Base-by-base conservation (phyloP, 2,797 vertebrate genomes). In the Dermochelys coriacea region DNA sequence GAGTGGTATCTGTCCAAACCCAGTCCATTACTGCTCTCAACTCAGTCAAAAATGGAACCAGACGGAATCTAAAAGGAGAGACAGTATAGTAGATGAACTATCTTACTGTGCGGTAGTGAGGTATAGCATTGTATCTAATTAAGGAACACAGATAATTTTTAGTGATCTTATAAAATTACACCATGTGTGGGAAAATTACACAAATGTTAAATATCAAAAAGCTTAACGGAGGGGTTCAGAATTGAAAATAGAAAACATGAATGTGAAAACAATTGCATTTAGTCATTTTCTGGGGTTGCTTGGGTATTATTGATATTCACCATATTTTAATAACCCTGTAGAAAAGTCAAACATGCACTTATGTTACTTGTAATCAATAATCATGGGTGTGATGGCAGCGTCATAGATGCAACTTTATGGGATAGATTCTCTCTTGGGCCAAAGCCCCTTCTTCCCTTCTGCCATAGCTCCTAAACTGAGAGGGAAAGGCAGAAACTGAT, bases 1-100 rank as follows among this genome's bases (percentile, higher is more conserved):
- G 98, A 1, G 99, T 99, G 12, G 99, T 99, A 95, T 99, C 99
- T 6, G 99, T 99, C 99, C 99, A 99, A 91, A 99, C 99, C 99
- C 99, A 99, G 98, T 99, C 99, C 99, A 99, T 99, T 96, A 99
- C 99, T 1, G 99, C 99, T 84, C 99, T 98, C 97, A 99, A 98
- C 98, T 99, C 99, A 0, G 99, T 99, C 98, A 99, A 98, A 97
- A 99, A 99, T 0, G 99, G 99, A 82, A 99, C 99, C 64, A 99
- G 97, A 37, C 99, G 99, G 97, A 99, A 99, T 96, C 99, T 99
- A 97, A 86, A 86, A 51, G 78, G 85, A 95, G 54, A 96, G 27
- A 90, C 85, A 93, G n/a, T 68, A 96, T 5, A 94, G 71, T 52
- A 97, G 45, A 27, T 6, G 77, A 84, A 47, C 82, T 1, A 0